Evolutionary conservation across 2,888 invertebrate genomes (phyloP), one percentile per base, ranked within the genome.

Genomic region (Parnassius smintheus): DNA sequence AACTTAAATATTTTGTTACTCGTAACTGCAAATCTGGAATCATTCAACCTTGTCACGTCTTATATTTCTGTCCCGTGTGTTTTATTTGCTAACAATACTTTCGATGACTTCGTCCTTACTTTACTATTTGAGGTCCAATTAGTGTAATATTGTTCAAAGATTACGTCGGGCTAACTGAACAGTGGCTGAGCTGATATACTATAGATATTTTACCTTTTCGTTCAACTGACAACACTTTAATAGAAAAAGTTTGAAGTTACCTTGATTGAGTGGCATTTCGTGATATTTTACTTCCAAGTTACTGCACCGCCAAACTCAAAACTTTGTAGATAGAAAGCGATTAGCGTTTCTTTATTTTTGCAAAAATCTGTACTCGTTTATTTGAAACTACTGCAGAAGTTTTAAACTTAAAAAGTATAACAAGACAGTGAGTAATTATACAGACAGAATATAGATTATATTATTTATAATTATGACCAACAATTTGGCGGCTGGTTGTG

Each of bases 121-220:
- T 52, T 45, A 49, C 53, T 64, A 48, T 67, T 67, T 67, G 61
- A 61, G 53, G 45, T 56, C 62, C 65, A 64, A 65, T 67, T 65
- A 65, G 62, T 56, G 50, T 62, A 61, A 57, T 65, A 61, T 60
- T 59, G 59, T 65, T 64, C 51, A 46, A 46, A 48, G 13, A 60
- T 64, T 60, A 57, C 56, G 60, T 64, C 56, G 60, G 42, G 9
- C 48, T 22, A 53, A 52, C 49, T 60, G 59, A 60, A 56, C 51
- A 56, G 50, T 51, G 49, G n/a, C n/a, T 56, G 42, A 35, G n/a
- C 12, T 49, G 12, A n/a, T 49, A 54, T 49, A 12, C 51, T 42
- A 55, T 55, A 41, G 55, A 48, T 13, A 25, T 56, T 56, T 46
- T 64, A 60, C 53, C 60, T 64, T 64, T 59, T 59, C 59, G 35